Conservation (phyloP, 1,140 invertebrate genomes). For the Tribolium castaneum region DNA sequence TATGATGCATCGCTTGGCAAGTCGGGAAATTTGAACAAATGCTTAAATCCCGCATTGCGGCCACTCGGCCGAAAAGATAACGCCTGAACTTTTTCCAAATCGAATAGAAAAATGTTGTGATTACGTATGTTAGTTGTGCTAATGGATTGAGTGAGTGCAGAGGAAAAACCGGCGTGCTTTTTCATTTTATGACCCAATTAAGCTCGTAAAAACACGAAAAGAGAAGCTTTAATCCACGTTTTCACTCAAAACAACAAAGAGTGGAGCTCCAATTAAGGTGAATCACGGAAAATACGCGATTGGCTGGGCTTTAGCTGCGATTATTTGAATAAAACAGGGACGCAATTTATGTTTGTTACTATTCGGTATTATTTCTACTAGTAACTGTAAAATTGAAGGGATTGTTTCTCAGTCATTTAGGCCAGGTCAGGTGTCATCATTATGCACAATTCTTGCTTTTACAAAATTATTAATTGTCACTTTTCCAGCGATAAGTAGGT, state of each 20-base stretch:
- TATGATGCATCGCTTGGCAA: conserved; percentile 1
- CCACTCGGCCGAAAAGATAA: background rate
- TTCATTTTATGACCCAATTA: conserved; percentile 27
- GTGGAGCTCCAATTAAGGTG: conserved; percentile 19
- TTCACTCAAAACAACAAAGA: conserved; percentile 17
- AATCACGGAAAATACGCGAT: conserved; percentile 2
- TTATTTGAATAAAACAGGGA: background rate
- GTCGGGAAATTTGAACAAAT: conserved; percentile 12
- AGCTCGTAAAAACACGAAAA: conserved; percentile 6
- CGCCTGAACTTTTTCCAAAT: background rate
- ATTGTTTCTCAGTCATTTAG: no score
- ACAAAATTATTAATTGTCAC: no score
- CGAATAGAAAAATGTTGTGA: background rate
- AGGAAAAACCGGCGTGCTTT: conserved; percentile 2
- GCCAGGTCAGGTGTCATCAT: no score
- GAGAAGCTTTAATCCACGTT: background rate
- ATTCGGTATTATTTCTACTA: no score
- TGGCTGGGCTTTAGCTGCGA: background rate
- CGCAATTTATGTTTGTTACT: no score
- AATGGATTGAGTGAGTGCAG: background rate
- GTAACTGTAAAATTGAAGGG: no score
- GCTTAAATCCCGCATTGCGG: conserved; percentile 10
- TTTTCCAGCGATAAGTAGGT: no score
- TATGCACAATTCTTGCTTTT: no score
- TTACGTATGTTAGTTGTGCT: background rate